A percentile compares a stretch with the other conserved stretches of the same genome.
These are phyloP conservation scores for Lepilemur septentrionalis DNA, from an alignment of 2,797 vertebrate genomes.

Conservation along the genomic window DNA sequence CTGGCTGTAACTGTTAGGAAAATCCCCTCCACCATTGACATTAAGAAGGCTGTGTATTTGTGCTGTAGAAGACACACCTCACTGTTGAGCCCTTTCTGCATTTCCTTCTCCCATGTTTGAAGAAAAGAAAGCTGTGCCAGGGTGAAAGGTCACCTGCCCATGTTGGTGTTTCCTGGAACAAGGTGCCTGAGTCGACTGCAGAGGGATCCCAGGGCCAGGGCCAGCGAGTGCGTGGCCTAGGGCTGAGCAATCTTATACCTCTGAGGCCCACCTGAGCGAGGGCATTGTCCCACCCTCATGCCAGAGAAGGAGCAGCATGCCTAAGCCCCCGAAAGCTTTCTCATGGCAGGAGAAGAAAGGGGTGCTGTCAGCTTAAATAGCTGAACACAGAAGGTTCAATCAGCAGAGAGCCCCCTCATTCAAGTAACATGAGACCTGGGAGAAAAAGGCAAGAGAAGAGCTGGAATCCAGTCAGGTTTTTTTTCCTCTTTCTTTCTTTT, in stretches of 20 bases:
- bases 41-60: neutral
- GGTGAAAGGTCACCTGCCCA: neutral
- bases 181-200: constrained; percentile 60
- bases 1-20: neutral
- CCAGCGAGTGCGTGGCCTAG: constrained; percentile 74
- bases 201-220: constrained; percentile 63
- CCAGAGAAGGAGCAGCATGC: constrained; percentile 69
- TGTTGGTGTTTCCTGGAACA: constrained; percentile 58
- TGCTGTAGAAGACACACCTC: neutral
- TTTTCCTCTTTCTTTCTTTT: constrained; percentile 49
- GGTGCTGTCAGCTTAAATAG: constrained; percentile 81
- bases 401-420: constrained; percentile 76
- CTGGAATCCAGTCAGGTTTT: constrained; percentile 73
- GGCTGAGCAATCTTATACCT: constrained; percentile 72
- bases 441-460: constrained; percentile 14
- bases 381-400: constrained; percentile 80
- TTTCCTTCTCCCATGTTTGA: neutral
- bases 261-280: constrained; percentile 63
- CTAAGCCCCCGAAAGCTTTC: constrained; percentile 79
- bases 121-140: neutral
- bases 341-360: constrained; percentile 80
- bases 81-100: neutral
- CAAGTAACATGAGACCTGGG: constrained; percentile 82
- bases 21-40: neutral
- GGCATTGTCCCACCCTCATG: constrained; percentile 67